These are phyloP conservation scores for Aradophagus sp. DNA, from an alignment of 1,140 invertebrate species.

Conservation along the genomic window DNA sequence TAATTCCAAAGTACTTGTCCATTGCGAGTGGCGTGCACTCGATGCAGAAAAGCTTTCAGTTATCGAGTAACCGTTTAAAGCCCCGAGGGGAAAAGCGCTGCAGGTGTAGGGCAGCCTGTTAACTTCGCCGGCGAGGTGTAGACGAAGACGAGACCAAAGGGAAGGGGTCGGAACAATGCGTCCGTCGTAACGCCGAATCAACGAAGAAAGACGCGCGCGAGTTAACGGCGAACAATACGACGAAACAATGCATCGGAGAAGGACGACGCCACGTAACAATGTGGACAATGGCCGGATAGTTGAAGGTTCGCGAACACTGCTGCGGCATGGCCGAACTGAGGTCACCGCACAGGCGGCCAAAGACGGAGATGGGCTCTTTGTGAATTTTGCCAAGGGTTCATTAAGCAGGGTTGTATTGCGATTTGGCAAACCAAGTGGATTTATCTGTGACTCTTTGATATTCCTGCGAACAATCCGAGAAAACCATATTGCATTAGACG, in stretches of 20 bases:
- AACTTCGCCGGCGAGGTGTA: constrained; percentile 32
- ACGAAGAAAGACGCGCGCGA: constrained; percentile 52
- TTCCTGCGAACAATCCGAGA: too few relatives aligned
- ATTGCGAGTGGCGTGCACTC: constrained; percentile 22
- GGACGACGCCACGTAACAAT: constrained; percentile 66
- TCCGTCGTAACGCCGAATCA: constrained; percentile 45
- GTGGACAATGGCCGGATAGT: constrained; percentile 70
- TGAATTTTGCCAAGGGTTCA: too few relatives aligned
- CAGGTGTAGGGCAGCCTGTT: constrained; percentile 33
- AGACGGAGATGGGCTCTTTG: constrained; percentile 7
- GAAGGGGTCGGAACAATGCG: constrained; percentile 43
- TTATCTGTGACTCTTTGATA: too few relatives aligned
- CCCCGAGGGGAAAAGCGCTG: constrained; percentile 31
- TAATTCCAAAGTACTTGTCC: constrained; percentile 21
- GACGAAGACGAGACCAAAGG: constrained; percentile 40
- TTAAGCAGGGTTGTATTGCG: too few relatives aligned
- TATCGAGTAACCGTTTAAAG: constrained; percentile 52
- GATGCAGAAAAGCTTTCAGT: constrained; percentile 39
- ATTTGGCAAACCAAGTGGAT: background rate
- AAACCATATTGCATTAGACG: too few relatives aligned
- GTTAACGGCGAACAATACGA: constrained; percentile 64
- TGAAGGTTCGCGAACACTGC: too few relatives aligned
- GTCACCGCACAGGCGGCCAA: constrained; percentile 8
- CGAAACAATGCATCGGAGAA: constrained; percentile 67
- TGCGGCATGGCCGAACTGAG: background rate